Evolutionary conservation across 2,113 vertebrate genomes (phyloP).

Genomic region (cattle (Bos taurus)): ARS-UCD2.0 NC_037337.1:20408001-20408500

Average conservation of each 20-base stretch:
- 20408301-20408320: background rate
- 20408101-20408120: background rate
- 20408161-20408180: background rate
- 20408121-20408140: background rate
- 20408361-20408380: background rate
- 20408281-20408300: background rate
- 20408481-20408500: background rate
- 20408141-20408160: background rate
- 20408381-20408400: background rate
- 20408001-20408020: no score
- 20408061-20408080: background rate
- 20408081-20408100: background rate
- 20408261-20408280: background rate
- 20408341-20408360: background rate
- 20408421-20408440: background rate
- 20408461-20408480: background rate
- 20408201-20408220: slow-evolving; percentile 9
- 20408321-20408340: background rate
- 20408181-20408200: background rate
- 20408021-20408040: no score
- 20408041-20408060: no score
- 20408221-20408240: background rate
- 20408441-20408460: background rate
- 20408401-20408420: background rate
- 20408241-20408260: slow-evolving; percentile 11